Evolutionary conservation across 2,797 vertebrate species (phyloP), one percentile per base, ranked within the genome.

Genomic region (Cebuella pygmaea): DNA sequence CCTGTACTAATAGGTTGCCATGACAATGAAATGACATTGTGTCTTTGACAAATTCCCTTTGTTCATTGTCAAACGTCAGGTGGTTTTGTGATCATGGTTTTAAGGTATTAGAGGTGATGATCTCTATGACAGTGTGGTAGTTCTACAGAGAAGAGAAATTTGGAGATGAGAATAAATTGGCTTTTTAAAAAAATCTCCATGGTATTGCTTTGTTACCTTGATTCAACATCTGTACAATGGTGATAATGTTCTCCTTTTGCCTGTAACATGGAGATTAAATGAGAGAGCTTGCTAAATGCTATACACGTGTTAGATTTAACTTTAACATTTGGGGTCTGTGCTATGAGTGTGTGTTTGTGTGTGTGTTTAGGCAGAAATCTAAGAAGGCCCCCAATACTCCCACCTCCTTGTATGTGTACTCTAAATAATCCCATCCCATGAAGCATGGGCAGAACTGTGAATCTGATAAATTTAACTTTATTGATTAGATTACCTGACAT

Each of bases 1-100:
- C 67, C 36, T 27, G 61, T 67, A 79, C 36, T 79, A 88, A 85
- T 85, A 93, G 20, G 95, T 96, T 96, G 52, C 95, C 92, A 78
- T 93, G 88, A 92, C 85, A 92, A 95, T 93, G 61, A 93, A 90
- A 59, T 64, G 88, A 48, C 48, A 72, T 74, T 59, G 61, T 85
- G 22, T 52, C 81, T 92, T 75, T 84, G 81, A 41, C 30, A 94
- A n/a, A 48, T 27, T 44, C 50, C 93, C 55, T 94, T 81, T 92
- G 57, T 87, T 95, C 52, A 82, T 70, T 89, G 33, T 82, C 88
- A 93, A 94, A 76, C 76, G 57, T 86, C 72, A 95, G 84, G 84
- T 87, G 50, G 20, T 64, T 61, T 27, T 82, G 64, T 95, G 72
- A 94, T 92, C 84, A 22, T 50, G 20, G 33, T 9, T 92, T 93